Evolutionary conservation across 2,113 vertebrate species (phyloP), one percentile per base, ranked within the genome.

Genomic region (Istiophorus platypterus): DNA sequence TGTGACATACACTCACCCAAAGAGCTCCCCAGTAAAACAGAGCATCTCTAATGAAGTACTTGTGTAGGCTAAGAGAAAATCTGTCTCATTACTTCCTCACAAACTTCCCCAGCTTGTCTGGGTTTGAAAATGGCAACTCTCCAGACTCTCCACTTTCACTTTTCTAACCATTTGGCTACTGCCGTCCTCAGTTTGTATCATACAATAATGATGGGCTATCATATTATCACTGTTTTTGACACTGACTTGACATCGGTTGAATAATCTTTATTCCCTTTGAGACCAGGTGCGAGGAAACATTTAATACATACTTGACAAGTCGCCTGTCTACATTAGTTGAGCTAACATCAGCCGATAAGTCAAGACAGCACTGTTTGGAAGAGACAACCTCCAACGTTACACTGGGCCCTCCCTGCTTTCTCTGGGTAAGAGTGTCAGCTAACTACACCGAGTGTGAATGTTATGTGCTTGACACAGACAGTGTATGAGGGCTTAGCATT

Each of bases 391-490:
- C 22, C 39, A 18, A 52, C 68, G 56, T 52, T 17, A 49, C 24
- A 45, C 14, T 56, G 64, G 22, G 69, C 12, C 27, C 4, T 18
- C 18, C 37, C 42, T 65, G 56, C 47, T 42, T 64, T 84, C 51
- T 72, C 22, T 51, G 15, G 67, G 52, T 80, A 72, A 49, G 11
- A 72, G 45, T 5, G 18, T 42, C 0, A 20, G 59, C 75, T 82
- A 59, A 57, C 76, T 22, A 63, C 75, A 63, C 66, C 0, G 8
- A 73, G 61, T 72, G 61, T 78, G 54, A 68, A 76, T 62, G 69
- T 59, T 57, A 88, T 67, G 70, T 76, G 78, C 82, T 84, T 76
- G 88, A 88, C 80, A 81, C 71, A 61, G 56, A 45, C 67, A 20
- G 64, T 63, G 54, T 58, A 81, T 78, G 31, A 75, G 42, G 62